phyloP scores from a whole-genome alignment of 2,888 invertebrate genomes.

The Odiellus spinosus region DNA sequence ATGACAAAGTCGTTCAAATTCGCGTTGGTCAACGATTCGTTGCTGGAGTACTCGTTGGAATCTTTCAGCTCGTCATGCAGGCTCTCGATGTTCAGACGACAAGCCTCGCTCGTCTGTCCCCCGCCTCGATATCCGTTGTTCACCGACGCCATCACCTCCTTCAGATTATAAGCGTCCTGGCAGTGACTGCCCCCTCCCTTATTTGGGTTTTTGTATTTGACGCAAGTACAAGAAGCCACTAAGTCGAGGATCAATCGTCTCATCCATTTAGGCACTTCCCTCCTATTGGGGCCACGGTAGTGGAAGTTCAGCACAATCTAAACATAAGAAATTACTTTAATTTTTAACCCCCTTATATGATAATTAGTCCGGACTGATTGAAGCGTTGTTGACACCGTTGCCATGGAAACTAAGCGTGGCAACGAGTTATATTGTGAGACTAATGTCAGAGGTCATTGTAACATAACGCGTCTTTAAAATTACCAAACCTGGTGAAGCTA shows the following conservation, averaged over 20 bases:
- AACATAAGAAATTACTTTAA: no score
- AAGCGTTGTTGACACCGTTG: no score
- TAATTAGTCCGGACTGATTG: no score
- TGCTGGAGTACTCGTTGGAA: slow-evolving; percentile 15
- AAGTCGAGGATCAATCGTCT: slow-evolving; percentile 14
- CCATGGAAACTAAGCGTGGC: no score
- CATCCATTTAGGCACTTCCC: slow-evolving; percentile 35
- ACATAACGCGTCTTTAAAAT: no score
- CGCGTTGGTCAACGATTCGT: slow-evolving; percentile 15
- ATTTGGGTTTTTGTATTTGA: slow-evolving; percentile 6
- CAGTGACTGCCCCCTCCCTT: slow-evolving; percentile 3
- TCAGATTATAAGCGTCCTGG: slow-evolving; percentile 6
- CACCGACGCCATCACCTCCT: not conserved
- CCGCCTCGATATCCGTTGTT: no score
- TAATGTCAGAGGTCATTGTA: no score
- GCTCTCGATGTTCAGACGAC: slow-evolving; percentile 29
- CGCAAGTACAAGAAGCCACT: slow-evolving; percentile 16
- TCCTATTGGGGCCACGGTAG: slow-evolving; percentile 37
- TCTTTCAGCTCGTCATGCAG: slow-evolving; percentile 29
- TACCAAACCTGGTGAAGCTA: no score
- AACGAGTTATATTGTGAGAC: no score
- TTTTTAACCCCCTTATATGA: no score
- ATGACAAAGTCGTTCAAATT: slow-evolving; percentile 8
- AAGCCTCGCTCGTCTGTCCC: slow-evolving; percentile 25
- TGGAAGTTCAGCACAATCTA: slow-evolving; percentile 42